phyloP scores from a whole-genome alignment of 1,140 invertebrate genomes.

The Eumaeus atala region DNA sequence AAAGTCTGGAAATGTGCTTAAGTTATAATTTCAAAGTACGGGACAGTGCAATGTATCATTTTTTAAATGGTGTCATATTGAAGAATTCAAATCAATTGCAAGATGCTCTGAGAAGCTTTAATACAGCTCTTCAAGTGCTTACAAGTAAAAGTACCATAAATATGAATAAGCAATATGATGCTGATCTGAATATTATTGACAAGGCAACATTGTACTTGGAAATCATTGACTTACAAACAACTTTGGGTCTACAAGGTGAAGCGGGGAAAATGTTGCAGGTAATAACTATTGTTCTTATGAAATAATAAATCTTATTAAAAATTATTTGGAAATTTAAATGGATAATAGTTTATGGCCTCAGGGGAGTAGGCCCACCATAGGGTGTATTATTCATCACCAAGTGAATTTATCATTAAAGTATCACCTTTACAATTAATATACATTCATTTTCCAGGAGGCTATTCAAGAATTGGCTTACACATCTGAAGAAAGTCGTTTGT shows the following conservation, averaged over 20 bases:
- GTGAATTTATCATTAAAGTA: constrained; percentile 1
- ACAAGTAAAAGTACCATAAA: constrained; percentile 39
- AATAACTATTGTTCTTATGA: constrained; percentile 16
- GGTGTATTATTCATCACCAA: no score
- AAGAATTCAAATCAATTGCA: constrained; percentile 84
- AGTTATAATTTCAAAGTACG: constrained; percentile 94
- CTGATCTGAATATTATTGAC: constrained; percentile 82
- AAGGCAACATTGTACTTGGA: constrained; percentile 91
- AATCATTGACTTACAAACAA: constrained; percentile 85
- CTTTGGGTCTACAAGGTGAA: constrained; percentile 83
- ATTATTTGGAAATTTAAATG: no score
- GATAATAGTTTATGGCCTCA: no score
- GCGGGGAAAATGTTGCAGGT: constrained; percentile 85
- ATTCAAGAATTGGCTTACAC: constrained; percentile 84
- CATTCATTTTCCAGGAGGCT: constrained; percentile 77
- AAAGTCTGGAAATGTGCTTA: constrained; percentile 90
- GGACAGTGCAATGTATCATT: constrained; percentile 92
- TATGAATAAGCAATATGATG: constrained; percentile 42
- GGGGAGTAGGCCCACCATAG: no score
- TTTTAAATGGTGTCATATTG: constrained; percentile 88
- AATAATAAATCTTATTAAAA: no score
- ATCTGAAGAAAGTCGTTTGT: constrained; percentile 87
- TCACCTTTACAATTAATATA: constrained; percentile 16
- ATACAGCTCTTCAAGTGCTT: constrained; percentile 49
- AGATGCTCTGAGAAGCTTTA: constrained; percentile 85